A percentile compares a stretch with the other conserved stretches of the same genome.
These are phyloP conservation scores for Megathymus violae DNA, from an alignment of 1,140 invertebrate genomes.

Conservation along the genomic window DNA sequence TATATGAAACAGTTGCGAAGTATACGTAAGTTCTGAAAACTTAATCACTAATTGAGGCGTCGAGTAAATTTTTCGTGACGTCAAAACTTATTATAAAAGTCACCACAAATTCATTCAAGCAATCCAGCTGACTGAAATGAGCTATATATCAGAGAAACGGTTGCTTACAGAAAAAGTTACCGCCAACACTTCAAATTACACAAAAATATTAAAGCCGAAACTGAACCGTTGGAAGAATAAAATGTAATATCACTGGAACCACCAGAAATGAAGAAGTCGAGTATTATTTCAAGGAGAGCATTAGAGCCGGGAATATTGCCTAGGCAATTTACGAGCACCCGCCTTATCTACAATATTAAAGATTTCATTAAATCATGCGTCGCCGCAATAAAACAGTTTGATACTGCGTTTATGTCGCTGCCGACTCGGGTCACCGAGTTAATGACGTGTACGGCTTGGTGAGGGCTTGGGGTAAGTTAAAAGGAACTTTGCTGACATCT, in stretches of 20 bases:
- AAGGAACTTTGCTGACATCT: neutral
- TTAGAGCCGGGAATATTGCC: slow-evolving; percentile 62
- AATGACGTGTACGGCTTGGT: slow-evolving; percentile 70
- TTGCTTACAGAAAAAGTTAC: slow-evolving; percentile 18
- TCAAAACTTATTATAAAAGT: neutral
- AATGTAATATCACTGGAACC: slow-evolving; percentile 49
- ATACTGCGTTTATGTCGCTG: slow-evolving; percentile 70
- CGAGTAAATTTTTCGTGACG: neutral
- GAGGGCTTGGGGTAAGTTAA: slow-evolving; percentile 25
- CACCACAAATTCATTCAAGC: neutral
- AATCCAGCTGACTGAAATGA: neutral
- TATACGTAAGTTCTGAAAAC: no score
- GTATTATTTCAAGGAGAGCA: slow-evolving; percentile 62
- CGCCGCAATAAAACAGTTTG: slow-evolving; percentile 80
- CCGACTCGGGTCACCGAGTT: slow-evolving; percentile 69
- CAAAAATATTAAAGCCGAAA: slow-evolving; percentile 24
- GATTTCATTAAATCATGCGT: slow-evolving; percentile 81
- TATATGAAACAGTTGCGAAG: no score
- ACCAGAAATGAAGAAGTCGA: slow-evolving; percentile 50
- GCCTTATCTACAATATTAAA: slow-evolving; percentile 79
- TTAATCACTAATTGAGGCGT: slow-evolving; percentile 15
- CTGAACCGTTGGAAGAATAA: slow-evolving; percentile 39
- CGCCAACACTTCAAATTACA: slow-evolving; percentile 16
- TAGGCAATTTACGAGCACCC: slow-evolving; percentile 65
- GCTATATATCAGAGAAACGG: neutral